A percentile compares a stretch with the other conserved stretches of the same genome.
Evolutionary conservation across 2,797 vertebrate genomes (phyloP).

Genomic region (Cryptoprocta ferox): DNA sequence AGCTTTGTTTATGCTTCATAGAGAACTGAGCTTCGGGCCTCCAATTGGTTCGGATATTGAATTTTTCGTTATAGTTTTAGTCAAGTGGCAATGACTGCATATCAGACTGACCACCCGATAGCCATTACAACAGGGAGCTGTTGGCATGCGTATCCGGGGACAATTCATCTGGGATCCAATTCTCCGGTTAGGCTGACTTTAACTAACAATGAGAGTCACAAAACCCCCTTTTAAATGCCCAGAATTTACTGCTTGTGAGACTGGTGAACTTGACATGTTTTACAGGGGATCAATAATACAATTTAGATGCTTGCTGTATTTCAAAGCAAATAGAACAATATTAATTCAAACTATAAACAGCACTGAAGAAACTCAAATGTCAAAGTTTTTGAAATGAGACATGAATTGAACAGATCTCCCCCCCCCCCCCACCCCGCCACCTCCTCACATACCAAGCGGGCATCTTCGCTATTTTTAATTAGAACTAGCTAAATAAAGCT

Average conservation of each 20-base stretch:
- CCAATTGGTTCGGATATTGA: slow-evolving; percentile 19
- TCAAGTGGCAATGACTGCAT: background rate
- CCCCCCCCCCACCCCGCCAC: too few species aligned
- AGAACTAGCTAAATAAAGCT: slow-evolving; percentile 60
- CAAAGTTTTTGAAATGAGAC: slow-evolving; percentile 64
- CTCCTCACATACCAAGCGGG: slow-evolving; percentile 55
- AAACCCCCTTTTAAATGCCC: slow-evolving; percentile 27
- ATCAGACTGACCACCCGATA: slow-evolving; percentile 20
- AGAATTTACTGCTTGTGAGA: slow-evolving; percentile 52
- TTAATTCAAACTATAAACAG: slow-evolving; percentile 59
- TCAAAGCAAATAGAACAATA: slow-evolving; percentile 52
- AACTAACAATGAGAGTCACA: slow-evolving; percentile 45
- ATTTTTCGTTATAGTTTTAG: slow-evolving; percentile 33
- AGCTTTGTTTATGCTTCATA: background rate
- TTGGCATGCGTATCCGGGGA: background rate
- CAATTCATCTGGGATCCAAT: slow-evolving; percentile 21
- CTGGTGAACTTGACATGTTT: slow-evolving; percentile 52
- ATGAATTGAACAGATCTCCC: slow-evolving; percentile 30
- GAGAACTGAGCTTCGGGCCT: background rate
- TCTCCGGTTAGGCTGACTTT: slow-evolving; percentile 45
- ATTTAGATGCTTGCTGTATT: slow-evolving; percentile 63
- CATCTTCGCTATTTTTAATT: slow-evolving; percentile 73
- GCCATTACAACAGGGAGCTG: background rate
- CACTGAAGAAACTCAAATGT: slow-evolving; percentile 60
- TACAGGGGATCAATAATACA: slow-evolving; percentile 65